Percentiles rank a stretch among this genome's conserved stretches.
phyloP scores from a whole-genome alignment of 2,888 invertebrate species.

The Metallyticus violacea region DNA sequence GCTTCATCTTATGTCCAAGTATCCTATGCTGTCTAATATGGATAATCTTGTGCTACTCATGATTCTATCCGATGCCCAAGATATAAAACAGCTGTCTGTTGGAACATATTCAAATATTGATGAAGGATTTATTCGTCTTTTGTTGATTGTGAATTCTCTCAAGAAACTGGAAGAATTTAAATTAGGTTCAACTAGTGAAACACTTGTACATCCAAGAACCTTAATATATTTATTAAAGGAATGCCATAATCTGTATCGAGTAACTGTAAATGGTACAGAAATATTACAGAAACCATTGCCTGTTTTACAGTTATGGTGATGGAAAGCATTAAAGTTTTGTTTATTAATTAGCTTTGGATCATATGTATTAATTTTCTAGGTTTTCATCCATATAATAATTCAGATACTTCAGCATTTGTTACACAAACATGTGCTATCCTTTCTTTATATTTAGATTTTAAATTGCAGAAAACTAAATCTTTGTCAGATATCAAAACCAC shows the following conservation, averaged over 20 bases:
- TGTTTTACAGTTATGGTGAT: neutral
- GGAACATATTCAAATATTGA: neutral
- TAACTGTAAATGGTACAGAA: neutral
- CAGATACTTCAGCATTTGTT: too few relatives aligned
- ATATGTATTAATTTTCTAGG: too few relatives aligned
- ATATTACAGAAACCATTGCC: neutral
- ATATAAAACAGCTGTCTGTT: neutral
- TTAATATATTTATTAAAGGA: neutral
- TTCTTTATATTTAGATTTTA: too few relatives aligned
- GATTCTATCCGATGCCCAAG: neutral
- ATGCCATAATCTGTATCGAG: neutral
- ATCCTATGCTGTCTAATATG: neutral
- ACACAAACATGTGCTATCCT: too few relatives aligned
- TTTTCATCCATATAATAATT: too few relatives aligned
- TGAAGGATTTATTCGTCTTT: neutral
- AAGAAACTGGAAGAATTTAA: neutral
- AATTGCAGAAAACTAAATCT: too few relatives aligned
- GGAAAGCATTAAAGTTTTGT: too few relatives aligned
- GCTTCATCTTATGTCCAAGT: neutral
- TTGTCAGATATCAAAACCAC: too few relatives aligned
- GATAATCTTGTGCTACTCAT: neutral
- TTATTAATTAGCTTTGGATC: too few relatives aligned
- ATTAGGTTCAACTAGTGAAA: neutral
- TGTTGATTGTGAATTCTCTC: neutral
- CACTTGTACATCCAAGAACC: neutral